Base-by-base conservation (phyloP, 2,113 vertebrate genomes). In the Okapia johnstoni region DNA sequence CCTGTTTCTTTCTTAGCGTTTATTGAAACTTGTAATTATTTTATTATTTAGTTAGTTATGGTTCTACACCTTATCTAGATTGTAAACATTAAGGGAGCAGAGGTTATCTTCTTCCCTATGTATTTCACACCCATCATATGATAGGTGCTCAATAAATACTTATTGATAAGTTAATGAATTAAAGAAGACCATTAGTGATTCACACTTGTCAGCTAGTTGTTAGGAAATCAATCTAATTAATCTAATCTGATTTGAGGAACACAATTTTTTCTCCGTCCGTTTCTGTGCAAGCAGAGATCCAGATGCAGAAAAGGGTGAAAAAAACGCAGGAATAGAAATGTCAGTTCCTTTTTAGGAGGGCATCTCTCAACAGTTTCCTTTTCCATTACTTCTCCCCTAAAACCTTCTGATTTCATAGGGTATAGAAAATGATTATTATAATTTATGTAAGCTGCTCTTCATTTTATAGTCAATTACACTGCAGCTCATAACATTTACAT, bases 381-480 rank as follows among this genome's bases (percentile, higher is more conserved):
- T 48, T 81, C 66, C 73, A 48, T 2, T 79, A 10, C 14, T 14
- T 58, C 43, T 88, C 46, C 63, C 25, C 52, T 61, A 94, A 17
- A 57, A 91, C 25, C 9, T 58, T 86, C 50, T 86, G 14, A 50
- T 79, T 93, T 85, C 43, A 48, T 16, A 86, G 26, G 55, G 0
- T 48, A 92, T n/a, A 76, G 58, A 95, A 40, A 88, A 92, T 85
- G 50, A 36, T 96, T 46, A 90, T 90, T 90, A 88, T 95, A 93
- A 90, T 97, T 96, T 90, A 79, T 70, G 23, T 63, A 48, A 77
- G 54, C 54, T 77, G 17, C n/a, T 90, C 9, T 95, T 48, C 48
- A 58, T 81, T 97, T 97, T 95, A 97, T 90, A 88, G 81, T 58
- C 93, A 96, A 96, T 95, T 98, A 88, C 63, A 50, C 87, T 80